These are phyloP conservation scores for Griposia aprilina DNA, from an alignment of 2,888 invertebrate species.

Conservation along the genomic window DNA sequence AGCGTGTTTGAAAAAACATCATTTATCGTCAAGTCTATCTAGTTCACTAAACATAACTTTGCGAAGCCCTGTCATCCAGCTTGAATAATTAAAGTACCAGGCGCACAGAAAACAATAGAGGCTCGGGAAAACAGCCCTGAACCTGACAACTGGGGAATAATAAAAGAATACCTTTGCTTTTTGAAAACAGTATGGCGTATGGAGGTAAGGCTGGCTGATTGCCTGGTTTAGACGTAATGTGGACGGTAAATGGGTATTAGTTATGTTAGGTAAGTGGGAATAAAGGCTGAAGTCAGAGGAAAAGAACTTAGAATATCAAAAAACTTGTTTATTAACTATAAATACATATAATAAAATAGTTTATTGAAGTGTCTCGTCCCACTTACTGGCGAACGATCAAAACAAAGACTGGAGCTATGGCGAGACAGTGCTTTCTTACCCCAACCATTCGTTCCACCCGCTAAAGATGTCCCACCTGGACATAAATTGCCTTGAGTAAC, in stretches of 20 bases:
- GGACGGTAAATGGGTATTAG: neutral
- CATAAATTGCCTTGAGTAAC: no score
- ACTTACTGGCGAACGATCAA: no score
- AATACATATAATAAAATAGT: no score
- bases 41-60: neutral
- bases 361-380: no score
- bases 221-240: conserved; percentile 13
- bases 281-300: no score
- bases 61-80: conserved; percentile 1
- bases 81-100: conserved; percentile 50
- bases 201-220: neutral
- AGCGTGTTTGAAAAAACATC: neutral
- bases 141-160: conserved; percentile 57
- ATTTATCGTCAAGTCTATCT: conserved; percentile 18
- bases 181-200: conserved; percentile 33
- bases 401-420: no score
- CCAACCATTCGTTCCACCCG: no score
- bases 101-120: conserved; percentile 40
- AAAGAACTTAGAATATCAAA: no score
- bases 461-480: no score
- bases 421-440: no score
- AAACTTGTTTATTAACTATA: no score
- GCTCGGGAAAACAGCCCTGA: conserved; percentile 33
- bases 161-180: conserved; percentile 51
- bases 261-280: no score